These are phyloP conservation scores for Phyllostomus discolor DNA, from an alignment of 2,113 vertebrate species.

Conservation along the genomic window DNA sequence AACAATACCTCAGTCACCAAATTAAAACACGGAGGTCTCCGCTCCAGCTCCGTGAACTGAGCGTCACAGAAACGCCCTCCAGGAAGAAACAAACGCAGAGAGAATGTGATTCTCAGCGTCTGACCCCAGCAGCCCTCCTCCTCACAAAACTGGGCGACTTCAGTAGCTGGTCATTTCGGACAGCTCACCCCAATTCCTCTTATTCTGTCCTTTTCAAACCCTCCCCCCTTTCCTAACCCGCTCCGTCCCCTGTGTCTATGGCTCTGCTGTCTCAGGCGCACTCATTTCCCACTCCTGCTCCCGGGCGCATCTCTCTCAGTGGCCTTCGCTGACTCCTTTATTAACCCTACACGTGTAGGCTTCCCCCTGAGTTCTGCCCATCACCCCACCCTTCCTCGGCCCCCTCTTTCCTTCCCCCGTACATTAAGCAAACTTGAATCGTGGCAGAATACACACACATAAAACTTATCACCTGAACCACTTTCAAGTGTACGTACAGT, in stretches of 20 bases:
- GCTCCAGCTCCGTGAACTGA: background rate
- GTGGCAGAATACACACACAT: background rate
- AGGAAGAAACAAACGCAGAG: background rate
- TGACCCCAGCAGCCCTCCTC: background rate
- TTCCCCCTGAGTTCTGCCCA: background rate
- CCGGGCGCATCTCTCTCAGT: background rate
- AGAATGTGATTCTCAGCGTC: background rate
- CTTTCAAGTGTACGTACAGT: background rate
- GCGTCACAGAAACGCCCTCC: background rate
- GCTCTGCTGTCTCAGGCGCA: background rate
- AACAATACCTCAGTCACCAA: background rate
- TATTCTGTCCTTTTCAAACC: background rate
- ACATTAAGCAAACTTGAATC: background rate
- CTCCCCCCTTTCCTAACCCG: rapidly evolving
- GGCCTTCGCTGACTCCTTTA: background rate
- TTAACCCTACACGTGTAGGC: background rate
- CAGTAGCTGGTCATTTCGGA: background rate
- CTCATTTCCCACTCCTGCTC: background rate
- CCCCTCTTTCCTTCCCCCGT: background rate
- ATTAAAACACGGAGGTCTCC: background rate
- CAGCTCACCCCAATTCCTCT: background rate
- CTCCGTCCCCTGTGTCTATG: background rate
- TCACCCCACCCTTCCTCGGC: background rate
- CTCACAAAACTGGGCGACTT: background rate
- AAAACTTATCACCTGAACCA: background rate